Conservation (phyloP, 2,113 vertebrate species). For the Chloropsis hardwickii region DNA sequence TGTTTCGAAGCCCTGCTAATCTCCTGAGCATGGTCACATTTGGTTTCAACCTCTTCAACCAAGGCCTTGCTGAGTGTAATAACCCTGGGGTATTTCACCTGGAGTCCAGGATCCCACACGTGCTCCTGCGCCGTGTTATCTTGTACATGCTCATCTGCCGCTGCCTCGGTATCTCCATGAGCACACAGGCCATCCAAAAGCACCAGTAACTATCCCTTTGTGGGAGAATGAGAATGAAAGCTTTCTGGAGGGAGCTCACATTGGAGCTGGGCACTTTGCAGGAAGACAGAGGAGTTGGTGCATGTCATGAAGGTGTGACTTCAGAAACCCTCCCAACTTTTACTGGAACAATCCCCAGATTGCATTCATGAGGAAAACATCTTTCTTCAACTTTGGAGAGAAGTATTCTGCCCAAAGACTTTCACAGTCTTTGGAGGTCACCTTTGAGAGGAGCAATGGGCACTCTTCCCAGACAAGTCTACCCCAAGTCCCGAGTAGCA, state of each 20-base stretch:
- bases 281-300: rapidly evolving
- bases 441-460: background rate
- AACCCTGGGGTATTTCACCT: background rate
- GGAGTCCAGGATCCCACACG: rapidly evolving
- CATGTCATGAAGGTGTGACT: background rate
- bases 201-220: background rate
- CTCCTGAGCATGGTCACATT: background rate
- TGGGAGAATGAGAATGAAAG: background rate
- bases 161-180: background rate
- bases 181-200: background rate
- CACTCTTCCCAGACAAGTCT: background rate
- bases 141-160: background rate
- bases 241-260: background rate
- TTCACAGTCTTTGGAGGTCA: background rate
- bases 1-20: background rate
- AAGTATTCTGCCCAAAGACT: background rate
- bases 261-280: rapidly evolving
- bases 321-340: background rate
- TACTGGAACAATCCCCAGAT: background rate
- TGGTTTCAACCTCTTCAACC: background rate
- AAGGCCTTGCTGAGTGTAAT: background rate
- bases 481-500: background rate
- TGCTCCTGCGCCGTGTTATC: rapidly evolving
- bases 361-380: background rate
- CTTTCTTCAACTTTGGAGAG: background rate